A percentile compares a stretch with the other conserved stretches of the same genome.
phyloP scores from a whole-genome alignment of 1,140 invertebrate genomes.

The Olivierus martensii region DNA sequence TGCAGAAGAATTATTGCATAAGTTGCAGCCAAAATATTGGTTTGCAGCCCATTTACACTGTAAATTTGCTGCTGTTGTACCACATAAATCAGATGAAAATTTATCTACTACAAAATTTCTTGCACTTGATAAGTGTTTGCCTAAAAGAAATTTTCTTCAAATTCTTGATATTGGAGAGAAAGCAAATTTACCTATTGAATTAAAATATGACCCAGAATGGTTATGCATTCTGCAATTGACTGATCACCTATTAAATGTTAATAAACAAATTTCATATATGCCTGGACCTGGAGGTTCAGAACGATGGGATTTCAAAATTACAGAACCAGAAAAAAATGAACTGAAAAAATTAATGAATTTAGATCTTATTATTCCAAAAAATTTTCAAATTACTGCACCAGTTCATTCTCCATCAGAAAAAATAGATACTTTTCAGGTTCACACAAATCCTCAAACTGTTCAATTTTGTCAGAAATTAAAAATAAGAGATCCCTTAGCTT shows the following conservation, averaged over 20 bases:
- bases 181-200: slow-evolving; percentile 30
- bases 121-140: slow-evolving; percentile 91
- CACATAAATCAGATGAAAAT: slow-evolving; percentile 37
- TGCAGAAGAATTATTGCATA: slow-evolving; percentile 57
- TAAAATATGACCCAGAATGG: slow-evolving; percentile 90
- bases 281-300: slow-evolving; percentile 53
- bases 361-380: slow-evolving; percentile 51
- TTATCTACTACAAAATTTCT: slow-evolving; percentile 66
- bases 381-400: slow-evolving; percentile 58
- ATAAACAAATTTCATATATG: slow-evolving; percentile 52
- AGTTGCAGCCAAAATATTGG: slow-evolving; percentile 78
- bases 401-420: slow-evolving; percentile 24
- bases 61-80: slow-evolving; percentile 78
- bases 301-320: slow-evolving; percentile 61
- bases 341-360: slow-evolving; percentile 48
- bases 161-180: slow-evolving; percentile 17
- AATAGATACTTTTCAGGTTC: slow-evolving; percentile 31
- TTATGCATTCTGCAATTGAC: slow-evolving; percentile 69
- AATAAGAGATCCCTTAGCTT: slow-evolving; percentile 51
- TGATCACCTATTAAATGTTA: slow-evolving; percentile 70
- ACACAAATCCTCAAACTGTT: slow-evolving; percentile 66
- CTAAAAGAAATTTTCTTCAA: slow-evolving; percentile 72
- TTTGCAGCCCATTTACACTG: slow-evolving; percentile 96
- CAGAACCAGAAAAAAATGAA: slow-evolving; percentile 50
- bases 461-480: slow-evolving; percentile 62